Evolutionary conservation across 2,113 vertebrate species (phyloP), one percentile per base, ranked within the genome.

Genomic region (Cynoglossus semilaevis): DNA sequence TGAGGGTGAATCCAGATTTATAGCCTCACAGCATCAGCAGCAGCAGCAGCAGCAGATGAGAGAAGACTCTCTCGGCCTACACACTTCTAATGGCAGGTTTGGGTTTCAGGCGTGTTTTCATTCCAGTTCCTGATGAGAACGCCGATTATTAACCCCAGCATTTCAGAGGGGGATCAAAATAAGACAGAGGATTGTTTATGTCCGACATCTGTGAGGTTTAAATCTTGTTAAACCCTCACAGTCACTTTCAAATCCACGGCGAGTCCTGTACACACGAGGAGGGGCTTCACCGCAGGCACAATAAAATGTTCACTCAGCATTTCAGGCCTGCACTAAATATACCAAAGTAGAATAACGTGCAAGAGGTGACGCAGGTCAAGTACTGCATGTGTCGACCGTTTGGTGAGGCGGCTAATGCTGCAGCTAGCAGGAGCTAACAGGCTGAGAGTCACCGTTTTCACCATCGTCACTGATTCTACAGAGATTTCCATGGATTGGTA

Each of bases 1-100:
- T 64, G 66, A 83, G 70, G 63, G 80, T 76, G 85, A 51, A 70
- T 70, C 22, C 46, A 85, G 86, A 91, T 91, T 90, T 88, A 88
- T 64, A 65, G 77, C 54, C 62, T 74, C 79, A 77, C 74, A 72
- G 74, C 53, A 61, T 61, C 53, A 72, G 66, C 67, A 83, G 84
- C 74, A 72, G 74, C 53, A 61, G 61, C 53, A 72, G 66, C 67
- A 76, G 70, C 75, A 60, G 54, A 74, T 29, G 22, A 29, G 22
- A 29, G 22, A 6, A 29, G 22, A 29, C 22, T 29, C 22, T 29
- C 22, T 29, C 42, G 60, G 48, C 69, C 70, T 71, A 84, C 74
- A 74, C 72, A 67, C 56, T 63, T 69, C 59, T 67, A 56, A 58
- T 81, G 79, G 71, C 79, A 82, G 72, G 60, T 70, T 68, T 41